Percentiles rank a stretch among this genome's conserved stretches.
Evolutionary conservation across 2,888 invertebrate species (phyloP).

Genomic region (Malachius bipustulatus): DNA sequence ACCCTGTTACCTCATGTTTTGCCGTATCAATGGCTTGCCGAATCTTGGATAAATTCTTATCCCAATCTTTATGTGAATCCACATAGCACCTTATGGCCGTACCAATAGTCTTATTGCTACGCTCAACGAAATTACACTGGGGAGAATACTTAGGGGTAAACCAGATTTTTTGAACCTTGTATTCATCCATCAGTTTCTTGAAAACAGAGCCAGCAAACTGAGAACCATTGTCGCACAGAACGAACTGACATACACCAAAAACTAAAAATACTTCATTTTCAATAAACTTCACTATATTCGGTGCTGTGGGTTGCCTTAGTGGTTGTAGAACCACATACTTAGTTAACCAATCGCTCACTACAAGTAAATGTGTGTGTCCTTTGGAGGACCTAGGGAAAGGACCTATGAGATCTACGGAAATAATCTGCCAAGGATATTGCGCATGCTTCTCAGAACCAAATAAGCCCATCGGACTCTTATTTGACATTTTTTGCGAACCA

Average conservation of each 20-base stretch:
- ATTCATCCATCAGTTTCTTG: conserved; percentile 12
- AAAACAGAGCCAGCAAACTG: conserved; percentile 13
- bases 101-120: conserved; percentile 19
- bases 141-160: conserved; percentile 25
- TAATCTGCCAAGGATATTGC: conserved; percentile 14
- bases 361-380: conserved; percentile 8
- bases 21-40: conserved; percentile 22
- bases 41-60: conserved; percentile 19
- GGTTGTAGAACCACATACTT: conserved; percentile 11
- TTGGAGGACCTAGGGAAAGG: conserved; percentile 16
- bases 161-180: conserved; percentile 17
- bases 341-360: conserved; percentile 13
- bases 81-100: conserved; percentile 10
- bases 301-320: conserved; percentile 8
- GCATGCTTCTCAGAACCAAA: conserved; percentile 16
- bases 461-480: conserved; percentile 13
- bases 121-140: conserved; percentile 27
- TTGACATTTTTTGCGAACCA: conserved; percentile 17
- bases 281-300: conserved; percentile 14
- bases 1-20: conserved; percentile 19
- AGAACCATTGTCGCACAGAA: conserved; percentile 18
- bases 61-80: conserved; percentile 10
- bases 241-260: conserved; percentile 16
- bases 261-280: conserved; percentile 16
- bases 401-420: conserved; percentile 18